Conservation (phyloP, 2,888 invertebrate genomes). For the Tetramorium bicarinatum region DNA sequence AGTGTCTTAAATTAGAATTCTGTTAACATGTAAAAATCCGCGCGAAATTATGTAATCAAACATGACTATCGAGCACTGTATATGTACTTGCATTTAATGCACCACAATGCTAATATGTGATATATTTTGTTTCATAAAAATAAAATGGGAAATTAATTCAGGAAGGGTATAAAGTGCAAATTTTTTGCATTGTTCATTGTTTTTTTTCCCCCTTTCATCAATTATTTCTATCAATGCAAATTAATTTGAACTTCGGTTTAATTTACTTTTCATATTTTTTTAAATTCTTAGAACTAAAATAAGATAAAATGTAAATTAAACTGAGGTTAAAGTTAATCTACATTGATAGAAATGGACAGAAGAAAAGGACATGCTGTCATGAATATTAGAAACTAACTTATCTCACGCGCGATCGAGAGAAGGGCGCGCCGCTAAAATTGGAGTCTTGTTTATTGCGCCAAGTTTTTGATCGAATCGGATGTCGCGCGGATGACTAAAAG, state of each 20-base stretch:
- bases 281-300: too few species aligned
- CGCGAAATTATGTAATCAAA: constrained; percentile 11
- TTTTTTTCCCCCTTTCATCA: background rate
- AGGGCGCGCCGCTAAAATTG: constrained; percentile 62
- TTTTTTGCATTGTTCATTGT: background rate
- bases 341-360: background rate
- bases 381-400: constrained; percentile 35
- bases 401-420: constrained; percentile 54
- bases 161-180: background rate
- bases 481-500: constrained; percentile 74
- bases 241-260: too few species aligned
- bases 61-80: background rate
- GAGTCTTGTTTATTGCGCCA: constrained; percentile 73
- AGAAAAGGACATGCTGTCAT: constrained; percentile 34
- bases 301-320: too few species aligned
- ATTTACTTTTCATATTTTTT: too few species aligned
- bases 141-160: background rate
- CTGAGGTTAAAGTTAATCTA: too few species aligned
- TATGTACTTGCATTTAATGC: background rate
- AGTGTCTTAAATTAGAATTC: background rate
- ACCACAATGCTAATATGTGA: background rate
- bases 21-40: background rate
- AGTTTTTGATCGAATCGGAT: constrained; percentile 70
- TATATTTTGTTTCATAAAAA: too few species aligned
- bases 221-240: too few species aligned